Percentiles rank a stretch among this genome's conserved stretches.
Conservation (phyloP, 2,797 vertebrate species). For the Notamacropus eugenii region DNA sequence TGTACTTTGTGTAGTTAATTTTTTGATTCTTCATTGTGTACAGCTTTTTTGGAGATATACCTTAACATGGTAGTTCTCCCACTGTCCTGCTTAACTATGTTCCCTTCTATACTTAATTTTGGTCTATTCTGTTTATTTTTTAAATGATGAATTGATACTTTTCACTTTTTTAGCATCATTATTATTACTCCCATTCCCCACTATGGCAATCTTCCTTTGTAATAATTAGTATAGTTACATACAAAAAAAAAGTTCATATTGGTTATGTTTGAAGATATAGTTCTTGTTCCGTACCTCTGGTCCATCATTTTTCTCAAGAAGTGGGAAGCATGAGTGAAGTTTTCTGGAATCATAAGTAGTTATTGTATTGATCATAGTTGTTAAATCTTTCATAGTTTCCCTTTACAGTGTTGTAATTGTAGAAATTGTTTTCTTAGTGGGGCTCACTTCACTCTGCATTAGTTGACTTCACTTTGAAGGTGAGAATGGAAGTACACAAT, state of each 20-base stretch:
- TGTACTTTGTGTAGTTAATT: no score
- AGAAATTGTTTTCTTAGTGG: not conserved
- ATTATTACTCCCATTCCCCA: not conserved
- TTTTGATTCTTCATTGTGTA: not conserved
- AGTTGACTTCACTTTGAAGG: not conserved
- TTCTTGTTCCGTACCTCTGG: not conserved
- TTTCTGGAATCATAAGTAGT: not conserved
- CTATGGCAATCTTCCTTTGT: not conserved
- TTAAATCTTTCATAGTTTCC: not conserved
- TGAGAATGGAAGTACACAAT: not conserved
- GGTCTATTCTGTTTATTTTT: not conserved
- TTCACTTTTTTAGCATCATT: not conserved
- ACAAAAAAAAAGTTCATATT: not conserved
- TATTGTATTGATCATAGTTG: not conserved
- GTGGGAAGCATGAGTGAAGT: not conserved
- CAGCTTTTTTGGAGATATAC: not conserved
- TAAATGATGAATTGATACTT: not conserved
- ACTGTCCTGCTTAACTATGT: not conserved
- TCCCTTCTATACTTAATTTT: not conserved
- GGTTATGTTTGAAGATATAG: not conserved
- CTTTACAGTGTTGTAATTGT: not conserved
- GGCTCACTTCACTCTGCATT: not conserved
- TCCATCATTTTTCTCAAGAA: not conserved
- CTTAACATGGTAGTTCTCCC: not conserved
- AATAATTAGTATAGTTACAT: not conserved